phyloP scores from a whole-genome alignment of 2,797 vertebrate genomes.

The Lepilemur septentrionalis region DNA sequence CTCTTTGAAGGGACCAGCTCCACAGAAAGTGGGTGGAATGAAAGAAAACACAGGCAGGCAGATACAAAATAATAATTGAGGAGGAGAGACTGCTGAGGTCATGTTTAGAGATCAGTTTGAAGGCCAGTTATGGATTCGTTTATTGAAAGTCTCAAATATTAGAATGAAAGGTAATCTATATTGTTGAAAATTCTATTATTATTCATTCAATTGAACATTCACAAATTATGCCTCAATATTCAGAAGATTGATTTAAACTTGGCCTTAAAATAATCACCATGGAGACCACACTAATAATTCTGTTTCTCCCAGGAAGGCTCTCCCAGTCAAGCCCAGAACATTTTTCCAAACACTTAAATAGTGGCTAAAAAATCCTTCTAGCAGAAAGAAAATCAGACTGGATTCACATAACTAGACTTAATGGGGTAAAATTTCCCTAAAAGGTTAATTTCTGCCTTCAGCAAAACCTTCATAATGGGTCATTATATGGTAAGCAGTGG shows the following conservation, averaged over 20 bases:
- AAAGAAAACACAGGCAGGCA: neutral
- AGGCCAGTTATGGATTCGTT: neutral
- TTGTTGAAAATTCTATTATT: constrained; percentile 37
- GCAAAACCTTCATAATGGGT: constrained; percentile 27
- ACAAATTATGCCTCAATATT: constrained; percentile 51
- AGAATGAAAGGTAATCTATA: constrained; percentile 25
- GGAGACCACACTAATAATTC: constrained; percentile 49
- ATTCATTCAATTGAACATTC: neutral
- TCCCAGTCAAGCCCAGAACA: neutral
- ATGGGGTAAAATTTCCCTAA: constrained; percentile 45
- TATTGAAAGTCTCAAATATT: neutral
- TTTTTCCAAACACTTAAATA: constrained; percentile 48
- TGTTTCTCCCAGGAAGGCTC: constrained; percentile 1
- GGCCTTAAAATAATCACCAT: constrained; percentile 60
- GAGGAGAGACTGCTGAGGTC: neutral
- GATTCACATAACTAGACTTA: constrained; percentile 52
- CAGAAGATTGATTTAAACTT: constrained; percentile 45
- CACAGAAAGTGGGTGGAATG: neutral
- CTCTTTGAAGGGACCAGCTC: neutral
- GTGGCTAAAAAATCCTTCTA: neutral
- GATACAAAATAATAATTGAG: neutral
- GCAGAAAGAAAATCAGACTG: constrained; percentile 55
- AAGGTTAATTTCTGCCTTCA: constrained; percentile 64
- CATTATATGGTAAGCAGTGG: neutral
- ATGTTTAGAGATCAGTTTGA: neutral